phyloP scores from a whole-genome alignment of 2,888 invertebrate species.

The Cryptophagus acutangulus region DNA sequence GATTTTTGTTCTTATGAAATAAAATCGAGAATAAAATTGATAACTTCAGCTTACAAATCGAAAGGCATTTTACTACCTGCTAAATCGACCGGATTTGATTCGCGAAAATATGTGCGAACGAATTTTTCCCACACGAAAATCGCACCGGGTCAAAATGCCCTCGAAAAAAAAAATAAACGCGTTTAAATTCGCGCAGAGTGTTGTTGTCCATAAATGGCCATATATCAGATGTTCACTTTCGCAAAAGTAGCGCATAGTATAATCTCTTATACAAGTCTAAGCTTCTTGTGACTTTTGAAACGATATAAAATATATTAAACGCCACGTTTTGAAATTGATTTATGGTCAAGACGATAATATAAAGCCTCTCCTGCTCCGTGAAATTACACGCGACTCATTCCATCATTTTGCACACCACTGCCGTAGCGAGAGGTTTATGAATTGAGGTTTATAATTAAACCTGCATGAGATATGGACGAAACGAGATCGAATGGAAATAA shows the following conservation, averaged over 20 bases:
- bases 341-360: slow-evolving; percentile 19
- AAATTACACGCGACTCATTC: slow-evolving; percentile 16
- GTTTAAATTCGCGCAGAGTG: slow-evolving; percentile 9
- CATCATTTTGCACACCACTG: slow-evolving; percentile 2
- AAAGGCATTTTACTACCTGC: slow-evolving; percentile 1
- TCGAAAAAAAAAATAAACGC: slow-evolving; percentile 7
- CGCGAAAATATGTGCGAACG: no score
- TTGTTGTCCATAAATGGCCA: slow-evolving; percentile 9
- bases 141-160: no score
- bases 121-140: no score
- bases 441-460: slow-evolving; percentile 13
- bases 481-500: no score
- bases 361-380: slow-evolving; percentile 18
- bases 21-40: no score
- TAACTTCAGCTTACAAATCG: neutral
- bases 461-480: no score
- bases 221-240: slow-evolving; percentile 6
- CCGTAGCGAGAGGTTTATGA: no score
- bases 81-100: no score
- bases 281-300: neutral
- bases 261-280: neutral
- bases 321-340: slow-evolving; percentile 17
- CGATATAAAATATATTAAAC: no score
- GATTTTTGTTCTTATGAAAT: no score
- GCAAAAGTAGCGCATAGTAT: slow-evolving; percentile 1